Evolutionary conservation across 2,888 invertebrate genomes (phyloP), one percentile per base, ranked within the genome.

Genomic region (Patella ulyssiponensis): DNA sequence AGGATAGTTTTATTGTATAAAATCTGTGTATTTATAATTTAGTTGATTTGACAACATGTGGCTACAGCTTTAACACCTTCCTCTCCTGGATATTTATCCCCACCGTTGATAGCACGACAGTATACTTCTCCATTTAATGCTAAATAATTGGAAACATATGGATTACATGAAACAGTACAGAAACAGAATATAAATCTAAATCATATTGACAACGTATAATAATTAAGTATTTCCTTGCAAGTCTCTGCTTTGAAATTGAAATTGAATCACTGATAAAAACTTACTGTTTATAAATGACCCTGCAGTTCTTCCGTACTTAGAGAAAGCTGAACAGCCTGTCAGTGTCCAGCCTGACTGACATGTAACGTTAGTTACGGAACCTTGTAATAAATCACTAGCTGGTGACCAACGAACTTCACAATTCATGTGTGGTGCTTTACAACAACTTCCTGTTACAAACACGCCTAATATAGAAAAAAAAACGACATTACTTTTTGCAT

Each of bases 261-360:
- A 44, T 44, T 44, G 44, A 44, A 44, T 44, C 9, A 44, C 44
- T 44, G 44, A 9, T 9, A 44, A 44, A 11, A 52, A n/a, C 54
- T 73, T 76, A 73, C 79, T 73, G 70, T 51, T 71, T 17, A 76
- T 74, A 53, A 64, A 74, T 51, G 79, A 73, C n/a, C 79, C 79
- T 20, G 79, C 79, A 20, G 76, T 74, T 74, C 74, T 79, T 3
- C 71, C 79, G 33, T 71, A 58, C 23, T 74, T 33, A 1, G 79
- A 52, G 74, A 71, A 79, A 17, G 76, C 79, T 23, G 71, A 76
- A 56, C 79, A 79, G 1, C 79, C 79, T n/a, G 79, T 79, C 73
- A 79, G 76, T 1, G 74, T 76, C n/a, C 69, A 58, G 15, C 79
- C 79, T 71, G 69, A 17, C 20, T 76, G 76, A 33, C 79, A 79